phyloP scores from a whole-genome alignment of 2,113 vertebrate species.

The Brachypteracias leptosomus region DNA sequence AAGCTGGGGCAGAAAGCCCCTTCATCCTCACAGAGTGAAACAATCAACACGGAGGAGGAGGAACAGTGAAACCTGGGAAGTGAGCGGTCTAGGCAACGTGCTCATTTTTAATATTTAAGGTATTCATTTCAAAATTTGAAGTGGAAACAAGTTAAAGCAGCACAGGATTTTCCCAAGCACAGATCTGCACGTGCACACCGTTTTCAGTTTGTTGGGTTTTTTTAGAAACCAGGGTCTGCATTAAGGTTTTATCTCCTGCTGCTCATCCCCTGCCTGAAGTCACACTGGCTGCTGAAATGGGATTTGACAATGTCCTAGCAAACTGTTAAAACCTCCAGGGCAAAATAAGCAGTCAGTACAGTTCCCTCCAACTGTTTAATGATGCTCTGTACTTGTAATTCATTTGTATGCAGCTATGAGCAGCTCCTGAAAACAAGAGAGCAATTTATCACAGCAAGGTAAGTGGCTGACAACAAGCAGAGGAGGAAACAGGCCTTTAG shows the following conservation, averaged over 20 bases:
- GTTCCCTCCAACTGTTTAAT: background rate
- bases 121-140: background rate
- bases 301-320: background rate
- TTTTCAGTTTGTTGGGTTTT: background rate
- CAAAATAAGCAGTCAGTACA: background rate
- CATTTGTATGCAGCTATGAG: background rate
- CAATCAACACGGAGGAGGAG: background rate
- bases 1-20: background rate
- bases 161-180: background rate
- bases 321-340: background rate
- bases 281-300: background rate
- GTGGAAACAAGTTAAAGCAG: background rate
- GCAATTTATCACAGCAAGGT: background rate
- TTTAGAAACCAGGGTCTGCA: background rate
- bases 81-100: background rate
- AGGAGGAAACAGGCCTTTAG: background rate
- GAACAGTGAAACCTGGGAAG: background rate
- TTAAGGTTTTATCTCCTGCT: background rate
- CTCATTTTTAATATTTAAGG: background rate
- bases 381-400: background rate
- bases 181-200: background rate
- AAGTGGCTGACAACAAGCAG: fast-evolving
- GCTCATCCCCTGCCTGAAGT: background rate
- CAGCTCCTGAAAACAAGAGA: background rate
- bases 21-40: background rate